These are phyloP conservation scores for Chrosomus eos DNA, from an alignment of 2,797 vertebrate species.

Conservation along the genomic window DNA sequence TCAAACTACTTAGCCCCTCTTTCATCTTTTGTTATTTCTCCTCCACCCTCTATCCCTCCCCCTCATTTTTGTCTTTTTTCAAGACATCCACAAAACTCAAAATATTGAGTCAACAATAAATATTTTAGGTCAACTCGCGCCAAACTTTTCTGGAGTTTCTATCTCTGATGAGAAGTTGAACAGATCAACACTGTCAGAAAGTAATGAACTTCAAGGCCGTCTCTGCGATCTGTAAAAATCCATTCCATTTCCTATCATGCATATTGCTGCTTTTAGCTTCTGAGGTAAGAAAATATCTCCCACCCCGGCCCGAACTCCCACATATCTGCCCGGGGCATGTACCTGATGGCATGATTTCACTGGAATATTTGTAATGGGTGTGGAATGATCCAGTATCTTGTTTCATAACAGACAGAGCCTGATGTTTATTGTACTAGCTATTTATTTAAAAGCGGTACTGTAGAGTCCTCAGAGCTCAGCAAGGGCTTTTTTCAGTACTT, in stretches of 20 bases:
- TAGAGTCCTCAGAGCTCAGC: not conserved
- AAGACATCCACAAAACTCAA: not conserved
- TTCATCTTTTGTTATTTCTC: not conserved
- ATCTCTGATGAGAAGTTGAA: not conserved
- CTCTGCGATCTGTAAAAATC: not conserved
- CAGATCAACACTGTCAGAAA: not conserved
- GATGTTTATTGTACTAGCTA: not conserved
- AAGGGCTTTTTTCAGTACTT: not conserved
- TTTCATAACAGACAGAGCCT: conserved; percentile 11
- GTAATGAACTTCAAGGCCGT: not conserved
- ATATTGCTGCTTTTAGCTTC: conserved; percentile 3
- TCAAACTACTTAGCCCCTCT: not conserved
- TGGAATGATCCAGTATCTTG: conserved; percentile 4
- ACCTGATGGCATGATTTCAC: conserved; percentile 17
- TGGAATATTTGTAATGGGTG: conserved; percentile 44
- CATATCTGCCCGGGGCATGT: conserved; percentile 26
- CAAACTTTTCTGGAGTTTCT: conserved; percentile 22
- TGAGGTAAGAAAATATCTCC: not conserved
- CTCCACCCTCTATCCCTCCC: not conserved
- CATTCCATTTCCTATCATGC: not conserved
- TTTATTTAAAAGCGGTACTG: not conserved
- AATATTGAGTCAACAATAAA: too few species aligned
- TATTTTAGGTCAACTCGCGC: conserved; percentile 19
- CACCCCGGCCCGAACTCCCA: not conserved
- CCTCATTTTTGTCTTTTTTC: not conserved